A percentile compares a stretch with the other conserved stretches of the same genome.
Evolutionary conservation across 2,888 invertebrate genomes (phyloP).

Genomic region (Epirrita christyi): DNA sequence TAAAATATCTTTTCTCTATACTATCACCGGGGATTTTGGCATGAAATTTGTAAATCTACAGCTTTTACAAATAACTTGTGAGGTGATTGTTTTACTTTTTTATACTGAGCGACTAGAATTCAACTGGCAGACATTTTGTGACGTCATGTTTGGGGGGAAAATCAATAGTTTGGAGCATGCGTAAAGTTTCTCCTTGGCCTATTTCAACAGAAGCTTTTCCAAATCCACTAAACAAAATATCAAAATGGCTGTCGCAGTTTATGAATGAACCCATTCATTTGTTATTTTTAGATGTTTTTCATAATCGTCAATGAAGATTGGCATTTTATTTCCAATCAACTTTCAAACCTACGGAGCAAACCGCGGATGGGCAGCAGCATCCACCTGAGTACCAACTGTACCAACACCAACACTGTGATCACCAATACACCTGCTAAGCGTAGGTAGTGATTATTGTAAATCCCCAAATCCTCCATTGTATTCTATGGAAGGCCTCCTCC

Average conservation of each 20-base stretch:
- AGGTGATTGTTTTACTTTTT: slow-evolving; percentile 67
- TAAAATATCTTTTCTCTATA: slow-evolving; percentile 38
- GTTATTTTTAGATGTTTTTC: slow-evolving; percentile 59
- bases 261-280: slow-evolving; percentile 80
- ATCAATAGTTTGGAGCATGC: slow-evolving; percentile 77
- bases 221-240: slow-evolving; percentile 55
- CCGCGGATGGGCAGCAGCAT: too few relatives aligned
- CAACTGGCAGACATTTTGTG: slow-evolving; percentile 75
- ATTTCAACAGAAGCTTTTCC: slow-evolving; percentile 61
- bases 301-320: slow-evolving; percentile 24
- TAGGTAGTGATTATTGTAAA: too few relatives aligned
- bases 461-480: too few relatives aligned
- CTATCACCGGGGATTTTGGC: slow-evolving; percentile 52
- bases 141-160: slow-evolving; percentile 68
- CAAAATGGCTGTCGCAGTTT: slow-evolving; percentile 66
- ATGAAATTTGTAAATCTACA: slow-evolving; percentile 55
- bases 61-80: slow-evolving; percentile 52
- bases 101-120: slow-evolving; percentile 64
- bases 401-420: too few relatives aligned
- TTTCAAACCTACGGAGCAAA: slow-evolving; percentile 8
- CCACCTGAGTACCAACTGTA: too few relatives aligned
- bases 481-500: too few relatives aligned
- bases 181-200: slow-evolving; percentile 74
- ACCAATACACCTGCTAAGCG: too few relatives aligned
- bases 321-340: slow-evolving; percentile 9